phyloP scores from a whole-genome alignment of 2,888 invertebrate species.

The Hymenopus coronatus region DNA sequence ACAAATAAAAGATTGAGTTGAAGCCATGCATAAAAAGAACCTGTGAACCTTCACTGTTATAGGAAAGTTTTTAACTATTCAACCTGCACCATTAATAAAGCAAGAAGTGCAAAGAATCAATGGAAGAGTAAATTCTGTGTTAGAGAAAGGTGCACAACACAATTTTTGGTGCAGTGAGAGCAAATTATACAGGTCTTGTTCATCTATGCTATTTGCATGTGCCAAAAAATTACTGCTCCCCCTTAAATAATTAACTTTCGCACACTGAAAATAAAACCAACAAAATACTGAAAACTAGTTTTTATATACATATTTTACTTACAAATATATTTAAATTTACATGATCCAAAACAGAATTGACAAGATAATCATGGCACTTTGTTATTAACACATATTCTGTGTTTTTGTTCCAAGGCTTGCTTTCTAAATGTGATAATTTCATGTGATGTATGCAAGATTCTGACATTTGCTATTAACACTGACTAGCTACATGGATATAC shows the following conservation, averaged over 20 bases:
- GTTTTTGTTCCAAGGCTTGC: no score
- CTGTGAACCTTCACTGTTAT: neutral
- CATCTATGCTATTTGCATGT: neutral
- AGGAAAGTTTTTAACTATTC: neutral
- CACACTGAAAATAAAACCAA: neutral
- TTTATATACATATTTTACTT: neutral
- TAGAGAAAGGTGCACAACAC: no score
- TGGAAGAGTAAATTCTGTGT: neutral
- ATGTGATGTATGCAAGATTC: no score
- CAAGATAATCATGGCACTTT: neutral
- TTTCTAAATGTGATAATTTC: no score
- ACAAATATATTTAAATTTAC: neutral
- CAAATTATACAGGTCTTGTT: neutral
- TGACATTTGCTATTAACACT: no score
- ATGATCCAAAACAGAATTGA: neutral
- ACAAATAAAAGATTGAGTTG: neutral
- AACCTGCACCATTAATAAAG: neutral
- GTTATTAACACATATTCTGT: neutral
- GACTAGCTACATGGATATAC: no score
- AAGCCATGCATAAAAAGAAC: neutral
- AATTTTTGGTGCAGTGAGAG: no score
- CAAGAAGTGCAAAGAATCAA: neutral
- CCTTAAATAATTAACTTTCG: neutral
- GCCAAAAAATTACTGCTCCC: neutral
- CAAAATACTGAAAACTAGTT: neutral